Evolutionary conservation across 1,140 invertebrate genomes (phyloP), one percentile per base, ranked within the genome.

Genomic region (Conus ventricosus): DNA sequence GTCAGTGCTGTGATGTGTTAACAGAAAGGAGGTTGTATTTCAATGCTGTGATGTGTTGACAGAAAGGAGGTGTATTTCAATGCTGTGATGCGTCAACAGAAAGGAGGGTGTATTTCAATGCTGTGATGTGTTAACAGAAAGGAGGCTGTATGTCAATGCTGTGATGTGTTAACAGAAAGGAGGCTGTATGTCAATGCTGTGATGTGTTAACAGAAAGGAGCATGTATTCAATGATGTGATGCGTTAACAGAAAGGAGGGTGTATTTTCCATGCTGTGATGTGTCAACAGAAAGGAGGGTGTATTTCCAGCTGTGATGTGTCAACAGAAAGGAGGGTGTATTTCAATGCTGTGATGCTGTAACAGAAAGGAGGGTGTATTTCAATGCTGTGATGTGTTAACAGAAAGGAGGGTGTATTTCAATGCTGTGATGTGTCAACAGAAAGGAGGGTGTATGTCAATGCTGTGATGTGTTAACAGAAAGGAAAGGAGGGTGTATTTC

Each of bases 381-480:
- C 90, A 92, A 92, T 85, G 94, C 94, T 85, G 87, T 92, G 63
- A 91, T 94, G 17, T n/a, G n/a, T n/a, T 94, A 13, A 89, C 92
- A 57, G 89, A 92, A 57, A 87, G 94, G 25, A 92, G 94, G 17
- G 84, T 91, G n/a, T 91, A 93, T 83, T 94, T 94, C 90, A 92
- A 92, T 85, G 94, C 94, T 85, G 87, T 92, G 63, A 91, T 94
- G 17, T n/a, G n/a, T n/a, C 94, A 13, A 89, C 92, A 57, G 89
- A 92, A 57, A 87, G 94, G 25, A 92, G 94, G 17, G 84, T 91
- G n/a, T 91, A 93, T 83, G 94, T 94, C 90, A 92, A 92, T 85
- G 94, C 94, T 85, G 87, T 92, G 63, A 91, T 94, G 17, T n/a
- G n/a, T n/a, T n/a, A n/a, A n/a, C n/a, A n/a, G n/a, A n/a, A n/a